Conservation (phyloP, 2,113 vertebrate species). For the Pagrus major region DNA sequence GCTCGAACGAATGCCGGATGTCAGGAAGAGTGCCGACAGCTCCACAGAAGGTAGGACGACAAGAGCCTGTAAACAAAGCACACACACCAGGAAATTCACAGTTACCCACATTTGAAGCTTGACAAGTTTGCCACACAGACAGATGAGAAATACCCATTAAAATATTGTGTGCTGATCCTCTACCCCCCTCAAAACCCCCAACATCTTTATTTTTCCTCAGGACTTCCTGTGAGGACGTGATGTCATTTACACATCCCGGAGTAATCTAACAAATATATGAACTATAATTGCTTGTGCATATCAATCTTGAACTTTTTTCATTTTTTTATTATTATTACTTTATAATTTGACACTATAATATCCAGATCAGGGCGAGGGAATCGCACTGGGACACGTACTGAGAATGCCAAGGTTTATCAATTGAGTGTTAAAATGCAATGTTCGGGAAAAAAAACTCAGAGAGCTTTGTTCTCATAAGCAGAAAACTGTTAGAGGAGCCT, state of each 20-base stretch:
- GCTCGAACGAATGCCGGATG: slow-evolving; percentile 73
- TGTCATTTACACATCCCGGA: slow-evolving; percentile 47
- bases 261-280: slow-evolving; percentile 55
- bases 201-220: slow-evolving; percentile 49
- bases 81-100: slow-evolving; percentile 77
- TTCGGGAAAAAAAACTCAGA: neutral
- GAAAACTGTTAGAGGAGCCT: slow-evolving; percentile 65
- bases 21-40: slow-evolving; percentile 81
- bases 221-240: slow-evolving; percentile 57
- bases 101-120: slow-evolving; percentile 67
- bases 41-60: slow-evolving; percentile 79
- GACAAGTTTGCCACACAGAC: slow-evolving; percentile 69
- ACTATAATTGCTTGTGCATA: slow-evolving; percentile 46
- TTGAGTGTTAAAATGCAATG: slow-evolving; percentile 10
- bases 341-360: slow-evolving; percentile 30
- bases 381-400: neutral
- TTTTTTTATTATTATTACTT: slow-evolving; percentile 28
- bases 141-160: slow-evolving; percentile 59
- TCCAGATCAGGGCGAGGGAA: slow-evolving; percentile 7
- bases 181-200: neutral
- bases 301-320: slow-evolving; percentile 43
- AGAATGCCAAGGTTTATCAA: neutral
- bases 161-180: slow-evolving; percentile 24
- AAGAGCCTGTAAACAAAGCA: slow-evolving; percentile 82
- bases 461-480: slow-evolving; percentile 44